Base-by-base conservation (phyloP, 2,797 vertebrate species). In the Potorous gilbertii region DNA sequence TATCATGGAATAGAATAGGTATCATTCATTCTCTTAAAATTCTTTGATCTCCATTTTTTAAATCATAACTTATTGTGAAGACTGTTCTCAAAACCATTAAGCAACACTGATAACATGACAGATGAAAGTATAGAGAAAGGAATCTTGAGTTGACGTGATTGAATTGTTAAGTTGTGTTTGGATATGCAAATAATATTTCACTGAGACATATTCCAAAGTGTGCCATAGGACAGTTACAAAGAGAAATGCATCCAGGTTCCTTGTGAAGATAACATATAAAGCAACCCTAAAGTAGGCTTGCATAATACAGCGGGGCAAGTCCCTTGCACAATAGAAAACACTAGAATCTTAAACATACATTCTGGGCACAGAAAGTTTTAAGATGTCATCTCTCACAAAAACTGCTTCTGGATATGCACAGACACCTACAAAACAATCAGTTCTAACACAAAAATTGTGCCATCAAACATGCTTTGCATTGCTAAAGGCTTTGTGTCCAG, bases 151-250 rank as follows among this genome's bases (percentile, higher is more conserved):
- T 93, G 81, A 90, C 31, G 9, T 56, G 14, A 31, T 52, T 55
- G 89, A 62, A 87, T 46, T 27, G 0, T 13, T 56, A 31, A 66
- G 92, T 94, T 96, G 54, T 54, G 54, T 54, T 54, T 9, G 54
- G 6, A 54, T 93, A 94, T 56, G 56, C 55, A 81, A 46, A 52
- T 56, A 93, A 93, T 59, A 54, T 96, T 94, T 92, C 91, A 54
- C 3, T 90, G 13, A 91, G 8, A 0, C 91, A 16, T 31, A 95
- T 66, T 54, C 90, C 46, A 94, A 66, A 8, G 16, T 91, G 91
- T 93, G 27, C 74, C 56, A 52, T 52, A 52, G 95, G 91, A 54
- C 74, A 28, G 55, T 55, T n/a, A n/a, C 21, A 91, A 59, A 12
- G 52, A 18, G 54, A 93, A 54, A 56, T 89, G 1, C 0, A 74